Conservation (phyloP, 1,140 invertebrate species). For the Oryctes rhinoceros region DNA sequence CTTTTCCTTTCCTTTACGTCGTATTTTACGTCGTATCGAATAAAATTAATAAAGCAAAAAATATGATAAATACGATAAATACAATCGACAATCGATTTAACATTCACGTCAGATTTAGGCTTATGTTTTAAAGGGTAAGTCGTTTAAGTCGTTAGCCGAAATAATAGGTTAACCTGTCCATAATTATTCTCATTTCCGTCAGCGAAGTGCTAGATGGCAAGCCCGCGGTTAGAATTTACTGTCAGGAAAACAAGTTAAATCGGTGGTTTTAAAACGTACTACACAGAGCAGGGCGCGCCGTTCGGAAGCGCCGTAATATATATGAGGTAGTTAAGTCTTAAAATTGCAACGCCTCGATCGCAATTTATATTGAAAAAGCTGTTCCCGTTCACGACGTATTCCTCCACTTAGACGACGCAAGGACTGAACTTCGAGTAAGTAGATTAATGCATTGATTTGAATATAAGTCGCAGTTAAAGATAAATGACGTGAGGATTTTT, state of each 20-base stretch:
- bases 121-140: neutral
- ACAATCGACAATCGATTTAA: neutral
- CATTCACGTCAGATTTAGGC: neutral
- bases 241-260: slow-evolving; percentile 36
- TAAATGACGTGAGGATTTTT: neutral
- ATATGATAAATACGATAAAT: too few species aligned
- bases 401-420: neutral
- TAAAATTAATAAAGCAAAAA: too few species aligned
- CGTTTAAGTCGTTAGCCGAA: neutral
- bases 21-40: too few species aligned
- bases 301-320: slow-evolving; percentile 24
- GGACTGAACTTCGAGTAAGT: neutral
- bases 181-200: slow-evolving; percentile 25
- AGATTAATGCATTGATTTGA: slow-evolving; percentile 9
- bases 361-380: slow-evolving; percentile 32
- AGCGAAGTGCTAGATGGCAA: slow-evolving; percentile 15
- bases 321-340: slow-evolving; percentile 31
- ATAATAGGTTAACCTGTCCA: neutral
- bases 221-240: neutral
- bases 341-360: slow-evolving; percentile 17
- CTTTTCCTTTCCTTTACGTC: too few species aligned
- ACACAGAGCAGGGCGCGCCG: neutral
- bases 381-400: slow-evolving; percentile 1
- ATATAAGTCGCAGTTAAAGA: neutral
- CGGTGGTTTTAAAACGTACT: slow-evolving; percentile 33